Evolutionary conservation across 2,797 vertebrate genomes (phyloP), one percentile per base, ranked within the genome.

Genomic region (Picus viridis): DNA sequence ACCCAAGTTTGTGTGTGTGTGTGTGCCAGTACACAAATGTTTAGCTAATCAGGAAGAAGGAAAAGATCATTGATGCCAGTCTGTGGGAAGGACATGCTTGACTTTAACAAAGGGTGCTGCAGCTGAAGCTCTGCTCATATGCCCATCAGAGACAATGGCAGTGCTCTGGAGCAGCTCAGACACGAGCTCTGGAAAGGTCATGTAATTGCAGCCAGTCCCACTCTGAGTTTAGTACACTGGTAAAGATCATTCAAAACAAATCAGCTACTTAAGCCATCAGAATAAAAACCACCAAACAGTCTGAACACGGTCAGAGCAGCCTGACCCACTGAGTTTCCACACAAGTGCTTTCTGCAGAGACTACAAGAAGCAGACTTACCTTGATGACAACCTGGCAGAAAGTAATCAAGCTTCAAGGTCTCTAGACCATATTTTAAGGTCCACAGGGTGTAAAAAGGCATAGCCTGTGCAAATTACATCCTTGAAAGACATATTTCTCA

Each of bases 191-290:
- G 74, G 16, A 56, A 72, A 92, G 47, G 65, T 65, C 12, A 17
- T 12, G 17, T 34, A 69, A 75, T 64, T 93, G 41, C 76, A 83
- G 59, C n/a, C 58, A 87, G 2, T 53, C 22, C 63, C 32, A 34
- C 56, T 85, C 62, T 53, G 56, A 90, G 41, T 18, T 83, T 72
- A 69, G 90, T 75, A 72, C 16, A 22, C 26, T 29, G 84, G 90
- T 69, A 85, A 90, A 83, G 59, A 80, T 90, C 34, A 22, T 75
- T 85, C 56, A 83, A 59, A 85, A 9, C 59, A 77, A 78, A 89
- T 65, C 26, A 74, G 18, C 53, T 61, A 62, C 56, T 89, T 43
- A 59, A 29, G n/a, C 10, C 16, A 45, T 12, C 30, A 63, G 41
- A 87, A 8, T 20, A 26, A 88, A 92, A 83, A n/a, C 22, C 51